Conservation (phyloP, 2,113 vertebrate species). For the Chlamydotis undulata region DNA sequence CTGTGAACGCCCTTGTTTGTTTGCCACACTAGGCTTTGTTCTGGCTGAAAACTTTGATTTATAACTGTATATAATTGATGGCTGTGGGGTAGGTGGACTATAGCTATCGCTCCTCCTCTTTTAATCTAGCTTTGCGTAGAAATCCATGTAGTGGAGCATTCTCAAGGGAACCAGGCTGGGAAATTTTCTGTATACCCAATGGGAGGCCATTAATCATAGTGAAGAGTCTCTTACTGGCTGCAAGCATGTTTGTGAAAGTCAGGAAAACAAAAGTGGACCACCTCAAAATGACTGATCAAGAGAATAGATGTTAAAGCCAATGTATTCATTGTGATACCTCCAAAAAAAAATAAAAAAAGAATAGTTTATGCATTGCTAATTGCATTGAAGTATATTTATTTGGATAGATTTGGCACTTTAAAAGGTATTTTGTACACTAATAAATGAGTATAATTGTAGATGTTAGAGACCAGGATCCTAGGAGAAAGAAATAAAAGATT, state of each 20-base stretch:
- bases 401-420: neutral
- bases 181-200: conserved; percentile 80
- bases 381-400: neutral
- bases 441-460: neutral
- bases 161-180: conserved; percentile 83
- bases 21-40: conserved; percentile 81
- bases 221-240: conserved; percentile 73
- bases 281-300: conserved; percentile 75
- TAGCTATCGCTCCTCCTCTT: conserved; percentile 82
- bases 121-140: conserved; percentile 85
- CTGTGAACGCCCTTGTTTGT: conserved; percentile 81
- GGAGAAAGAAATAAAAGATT: neutral
- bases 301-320: conserved; percentile 73
- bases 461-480: neutral
- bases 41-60: conserved; percentile 83
- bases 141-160: conserved; percentile 78
- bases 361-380: conserved; percentile 12
- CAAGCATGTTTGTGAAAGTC: conserved; percentile 79
- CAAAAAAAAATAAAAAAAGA: neutral
- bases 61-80: conserved; percentile 84
- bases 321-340: conserved; percentile 76
- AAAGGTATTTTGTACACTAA: neutral
- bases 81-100: conserved; percentile 77
- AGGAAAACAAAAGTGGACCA: conserved; percentile 80
- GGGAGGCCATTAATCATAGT: conserved; percentile 83